phyloP scores from a whole-genome alignment of 2,888 invertebrate genomes.

The Ennomos fuscantarius region DNA sequence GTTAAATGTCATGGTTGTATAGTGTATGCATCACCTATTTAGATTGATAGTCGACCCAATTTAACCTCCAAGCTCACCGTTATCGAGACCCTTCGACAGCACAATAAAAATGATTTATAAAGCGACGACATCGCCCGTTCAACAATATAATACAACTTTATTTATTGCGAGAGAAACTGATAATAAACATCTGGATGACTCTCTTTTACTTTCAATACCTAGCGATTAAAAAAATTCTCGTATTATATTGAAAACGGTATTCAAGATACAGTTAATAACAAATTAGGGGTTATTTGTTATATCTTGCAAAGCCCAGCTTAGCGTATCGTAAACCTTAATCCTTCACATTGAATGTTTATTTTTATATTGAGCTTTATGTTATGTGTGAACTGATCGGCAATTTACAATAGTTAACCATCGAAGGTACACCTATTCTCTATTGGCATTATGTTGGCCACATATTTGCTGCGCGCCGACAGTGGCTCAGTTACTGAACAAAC shows the following conservation, averaged over 20 bases:
- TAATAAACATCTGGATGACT: slow-evolving; percentile 70
- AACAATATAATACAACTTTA: slow-evolving; percentile 79
- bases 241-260: slow-evolving; percentile 23
- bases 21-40: slow-evolving; percentile 57
- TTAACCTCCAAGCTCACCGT: slow-evolving; percentile 67
- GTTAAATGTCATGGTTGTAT: neutral
- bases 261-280: too few species aligned
- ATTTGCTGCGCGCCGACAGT: slow-evolving; percentile 65
- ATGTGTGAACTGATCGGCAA: slow-evolving; percentile 10
- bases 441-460: slow-evolving; percentile 61
- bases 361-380: slow-evolving; percentile 26
- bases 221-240: slow-evolving; percentile 8
- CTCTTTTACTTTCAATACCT: slow-evolving; percentile 52
- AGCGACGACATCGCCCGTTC: slow-evolving; percentile 70
- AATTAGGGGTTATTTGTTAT: too few species aligned
- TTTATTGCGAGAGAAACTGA: slow-evolving; percentile 72
- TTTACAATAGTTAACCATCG: slow-evolving; percentile 16
- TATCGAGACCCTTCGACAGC: slow-evolving; percentile 74
- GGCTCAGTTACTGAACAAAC: slow-evolving; percentile 77
- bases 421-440: slow-evolving; percentile 23
- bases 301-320: too few species aligned
- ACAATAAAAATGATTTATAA: slow-evolving; percentile 83
- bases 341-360: slow-evolving; percentile 27
- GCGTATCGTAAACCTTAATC: too few species aligned
- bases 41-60: slow-evolving; percentile 67